These are phyloP conservation scores for Nezara viridula DNA, from an alignment of 2,888 invertebrate species.

Conservation along the genomic window DNA sequence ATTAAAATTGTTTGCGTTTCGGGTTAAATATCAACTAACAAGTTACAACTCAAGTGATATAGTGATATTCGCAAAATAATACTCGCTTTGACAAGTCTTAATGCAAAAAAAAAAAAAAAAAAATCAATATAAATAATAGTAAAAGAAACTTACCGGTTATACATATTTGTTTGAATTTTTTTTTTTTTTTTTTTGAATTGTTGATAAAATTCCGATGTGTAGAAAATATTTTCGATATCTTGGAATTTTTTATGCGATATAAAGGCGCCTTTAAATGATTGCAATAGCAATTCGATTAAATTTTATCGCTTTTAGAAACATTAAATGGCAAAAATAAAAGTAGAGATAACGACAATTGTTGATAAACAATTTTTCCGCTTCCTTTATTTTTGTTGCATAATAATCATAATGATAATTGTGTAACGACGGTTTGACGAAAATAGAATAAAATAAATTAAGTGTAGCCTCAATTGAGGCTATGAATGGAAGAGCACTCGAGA, in stretches of 20 bases:
- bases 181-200: too few relatives aligned
- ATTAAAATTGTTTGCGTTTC: too few relatives aligned
- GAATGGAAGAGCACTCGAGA: slow-evolving; percentile 12
- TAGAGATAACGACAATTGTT: not conserved
- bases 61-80: too few relatives aligned
- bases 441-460: not conserved
- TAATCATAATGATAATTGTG: not conserved
- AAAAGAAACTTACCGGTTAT: too few relatives aligned
- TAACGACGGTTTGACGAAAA: not conserved
- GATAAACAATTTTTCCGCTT: not conserved
- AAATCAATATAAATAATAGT: too few relatives aligned
- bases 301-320: not conserved
- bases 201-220: not conserved
- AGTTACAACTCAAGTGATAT: too few relatives aligned
- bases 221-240: slow-evolving; percentile 1
- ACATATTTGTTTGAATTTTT: too few relatives aligned
- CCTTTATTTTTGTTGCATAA: not conserved
- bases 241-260: not conserved
- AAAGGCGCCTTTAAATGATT: not conserved
- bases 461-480: not conserved
- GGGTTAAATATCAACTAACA: too few relatives aligned
- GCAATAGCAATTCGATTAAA: not conserved
- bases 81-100: too few relatives aligned
- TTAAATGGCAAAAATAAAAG: not conserved
- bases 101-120: too few relatives aligned